Percentiles rank a stretch among this genome's conserved stretches.
These are phyloP conservation scores for Bellardia bayeri DNA, from an alignment of 2,888 invertebrate species.

Conservation along the genomic window DNA sequence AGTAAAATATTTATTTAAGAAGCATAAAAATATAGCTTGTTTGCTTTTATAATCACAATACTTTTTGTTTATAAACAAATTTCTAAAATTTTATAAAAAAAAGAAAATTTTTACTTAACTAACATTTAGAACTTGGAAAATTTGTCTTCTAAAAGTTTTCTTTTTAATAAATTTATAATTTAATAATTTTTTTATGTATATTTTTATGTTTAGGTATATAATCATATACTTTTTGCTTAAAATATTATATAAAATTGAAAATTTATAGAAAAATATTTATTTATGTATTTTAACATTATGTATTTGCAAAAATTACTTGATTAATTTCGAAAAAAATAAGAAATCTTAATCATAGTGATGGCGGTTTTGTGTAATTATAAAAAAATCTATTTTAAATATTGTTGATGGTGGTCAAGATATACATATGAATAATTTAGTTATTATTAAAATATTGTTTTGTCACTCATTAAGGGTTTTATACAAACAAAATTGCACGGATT, in stretches of 20 bases:
- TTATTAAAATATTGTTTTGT: conserved; percentile 62
- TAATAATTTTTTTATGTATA: conserved; percentile 25
- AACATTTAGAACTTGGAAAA: conserved; percentile 62
- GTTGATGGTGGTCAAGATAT: conserved; percentile 60
- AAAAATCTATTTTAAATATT: conserved; percentile 50
- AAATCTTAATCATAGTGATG: conserved; percentile 64
- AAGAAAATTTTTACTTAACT: conserved; percentile 60
- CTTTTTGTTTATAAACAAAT: conserved; percentile 81
- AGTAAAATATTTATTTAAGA: conserved; percentile 75
- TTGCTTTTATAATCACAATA: conserved; percentile 83
- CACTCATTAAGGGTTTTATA: conserved; percentile 52
- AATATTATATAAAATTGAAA: conserved; percentile 23
- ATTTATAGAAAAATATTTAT: conserved; percentile 29
- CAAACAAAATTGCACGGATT: conserved; percentile 69
- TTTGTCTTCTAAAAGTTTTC: conserved; percentile 14
- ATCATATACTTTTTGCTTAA: conserved; percentile 20
- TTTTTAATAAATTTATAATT: conserved; percentile 52
- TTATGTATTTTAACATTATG: conserved; percentile 20
- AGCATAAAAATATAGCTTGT: conserved; percentile 70
- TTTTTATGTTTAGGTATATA: conserved; percentile 15
- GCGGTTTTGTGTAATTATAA: conserved; percentile 65
- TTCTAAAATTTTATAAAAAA: conserved; percentile 80
- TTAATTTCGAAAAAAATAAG: conserved; percentile 42
- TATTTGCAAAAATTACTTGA: conserved; percentile 46
- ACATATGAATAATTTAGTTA: conserved; percentile 48